Percentiles rank a stretch among this genome's conserved stretches.
Evolutionary conservation across 2,888 invertebrate genomes (phyloP).

Genomic region (Carabus problematicus): DNA sequence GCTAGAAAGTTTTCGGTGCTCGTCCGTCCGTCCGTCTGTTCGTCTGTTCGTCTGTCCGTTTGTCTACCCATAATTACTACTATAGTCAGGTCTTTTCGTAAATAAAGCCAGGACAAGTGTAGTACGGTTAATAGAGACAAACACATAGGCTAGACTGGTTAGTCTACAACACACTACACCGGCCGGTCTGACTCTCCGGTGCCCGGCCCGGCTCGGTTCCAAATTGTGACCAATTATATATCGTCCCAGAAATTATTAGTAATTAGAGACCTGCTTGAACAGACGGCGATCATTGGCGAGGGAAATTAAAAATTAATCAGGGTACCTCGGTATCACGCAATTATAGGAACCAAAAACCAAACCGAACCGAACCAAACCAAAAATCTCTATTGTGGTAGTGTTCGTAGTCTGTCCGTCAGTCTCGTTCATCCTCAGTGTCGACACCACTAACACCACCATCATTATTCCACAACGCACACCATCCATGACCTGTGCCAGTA

Average conservation of each 20-base stretch:
- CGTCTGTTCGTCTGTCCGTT: no score
- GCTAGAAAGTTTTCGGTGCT: background rate
- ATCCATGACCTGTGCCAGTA: background rate
- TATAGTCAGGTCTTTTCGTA: conserved; percentile 1
- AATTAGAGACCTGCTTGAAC: conserved; percentile 38
- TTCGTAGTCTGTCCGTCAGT: background rate
- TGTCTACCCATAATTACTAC: conserved; percentile 29
- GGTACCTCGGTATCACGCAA: conserved; percentile 26
- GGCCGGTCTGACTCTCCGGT: background rate
- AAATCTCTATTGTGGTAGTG: background rate
- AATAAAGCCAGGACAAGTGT: background rate
- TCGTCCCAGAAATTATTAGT: conserved; percentile 27
- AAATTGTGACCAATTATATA: conserved; percentile 32
- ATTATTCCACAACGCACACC: background rate
- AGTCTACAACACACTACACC: no score
- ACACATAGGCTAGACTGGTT: background rate
- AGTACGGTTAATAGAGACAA: background rate
- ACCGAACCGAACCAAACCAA: conserved; percentile 15
- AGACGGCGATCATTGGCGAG: conserved; percentile 52
- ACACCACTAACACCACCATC: no score
- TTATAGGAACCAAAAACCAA: no score
- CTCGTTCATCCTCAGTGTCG: background rate
- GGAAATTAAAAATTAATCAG: conserved; percentile 58
- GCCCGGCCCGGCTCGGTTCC: background rate
- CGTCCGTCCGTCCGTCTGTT: conserved; percentile 17